Evolutionary conservation across 1,140 invertebrate species (phyloP).

Genomic region (Formica selysi): DNA sequence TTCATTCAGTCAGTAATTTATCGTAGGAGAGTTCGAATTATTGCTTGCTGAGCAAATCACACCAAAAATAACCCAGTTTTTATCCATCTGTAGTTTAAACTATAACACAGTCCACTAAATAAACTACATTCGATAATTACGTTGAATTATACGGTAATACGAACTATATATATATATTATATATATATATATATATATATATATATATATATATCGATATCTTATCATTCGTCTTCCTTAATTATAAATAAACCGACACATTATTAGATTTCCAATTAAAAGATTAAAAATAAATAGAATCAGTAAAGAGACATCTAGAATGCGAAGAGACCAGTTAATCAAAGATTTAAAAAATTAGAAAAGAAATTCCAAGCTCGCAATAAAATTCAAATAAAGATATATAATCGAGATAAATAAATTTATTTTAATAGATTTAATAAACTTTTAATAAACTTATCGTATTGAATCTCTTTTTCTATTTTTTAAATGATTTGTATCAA

Average conservation of each 20-base stretch:
- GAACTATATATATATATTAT: neutral
- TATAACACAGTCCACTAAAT: too few species aligned
- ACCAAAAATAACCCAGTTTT: neutral
- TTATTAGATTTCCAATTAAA: neutral
- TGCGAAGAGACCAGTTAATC: neutral
- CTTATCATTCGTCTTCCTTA: neutral
- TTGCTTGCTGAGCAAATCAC: constrained; percentile 23
- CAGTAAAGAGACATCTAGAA: neutral
- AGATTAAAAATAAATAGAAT: neutral
- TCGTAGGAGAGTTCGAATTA: constrained; percentile 33
- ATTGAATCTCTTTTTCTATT: neutral
- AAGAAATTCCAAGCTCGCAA: neutral
- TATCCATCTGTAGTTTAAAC: neutral
- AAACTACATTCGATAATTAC: neutral
- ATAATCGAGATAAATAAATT: neutral
- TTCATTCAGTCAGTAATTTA: constrained; percentile 22
- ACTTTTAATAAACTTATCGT: too few species aligned
- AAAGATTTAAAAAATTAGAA: neutral
- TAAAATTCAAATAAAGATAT: neutral
- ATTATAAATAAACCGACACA: neutral
- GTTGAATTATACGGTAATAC: neutral
- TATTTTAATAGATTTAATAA: too few species aligned
- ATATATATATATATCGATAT: neutral
- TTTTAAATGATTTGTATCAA: neutral
- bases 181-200: too few species aligned